Conservation (phyloP, 2,113 vertebrate genomes). For the Orycteropus afer region DNA sequence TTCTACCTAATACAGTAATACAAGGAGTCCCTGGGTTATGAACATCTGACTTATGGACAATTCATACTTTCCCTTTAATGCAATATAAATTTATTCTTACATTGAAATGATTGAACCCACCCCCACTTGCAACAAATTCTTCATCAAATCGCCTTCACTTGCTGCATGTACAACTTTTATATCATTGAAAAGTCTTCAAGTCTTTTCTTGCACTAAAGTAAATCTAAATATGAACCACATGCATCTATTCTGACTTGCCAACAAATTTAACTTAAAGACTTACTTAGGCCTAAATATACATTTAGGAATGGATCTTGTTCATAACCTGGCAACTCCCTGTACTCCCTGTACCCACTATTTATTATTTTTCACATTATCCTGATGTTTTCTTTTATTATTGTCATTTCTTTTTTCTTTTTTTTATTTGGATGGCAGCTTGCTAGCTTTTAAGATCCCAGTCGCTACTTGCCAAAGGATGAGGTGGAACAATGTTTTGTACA, state of each 20-base stretch:
- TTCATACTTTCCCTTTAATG: neutral
- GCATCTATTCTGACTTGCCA: neutral
- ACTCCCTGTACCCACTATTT: neutral
- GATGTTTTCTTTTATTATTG: neutral
- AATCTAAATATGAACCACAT: neutral
- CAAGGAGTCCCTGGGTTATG: neutral
- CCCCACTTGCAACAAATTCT: neutral
- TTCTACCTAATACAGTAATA: neutral
- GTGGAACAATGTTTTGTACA: too few species aligned
- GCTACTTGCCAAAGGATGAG: too few species aligned
- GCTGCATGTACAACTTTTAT: neutral
- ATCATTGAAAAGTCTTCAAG: neutral
- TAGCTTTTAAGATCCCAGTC: too few species aligned
- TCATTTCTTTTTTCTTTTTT: too few species aligned
- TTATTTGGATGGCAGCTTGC: too few species aligned
- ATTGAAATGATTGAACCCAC: too few species aligned
- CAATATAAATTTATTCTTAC: neutral
- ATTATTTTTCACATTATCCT: neutral
- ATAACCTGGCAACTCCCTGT: too few species aligned
- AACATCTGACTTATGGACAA: too few species aligned
- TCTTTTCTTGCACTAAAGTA: neutral
- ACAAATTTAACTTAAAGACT: neutral
- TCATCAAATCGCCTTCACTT: neutral
- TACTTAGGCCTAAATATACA: neutral
- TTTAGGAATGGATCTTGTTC: neutral